These are phyloP conservation scores for Ciconia nigra DNA, from an alignment of 2,797 vertebrate species.

Conservation along the genomic window DNA sequence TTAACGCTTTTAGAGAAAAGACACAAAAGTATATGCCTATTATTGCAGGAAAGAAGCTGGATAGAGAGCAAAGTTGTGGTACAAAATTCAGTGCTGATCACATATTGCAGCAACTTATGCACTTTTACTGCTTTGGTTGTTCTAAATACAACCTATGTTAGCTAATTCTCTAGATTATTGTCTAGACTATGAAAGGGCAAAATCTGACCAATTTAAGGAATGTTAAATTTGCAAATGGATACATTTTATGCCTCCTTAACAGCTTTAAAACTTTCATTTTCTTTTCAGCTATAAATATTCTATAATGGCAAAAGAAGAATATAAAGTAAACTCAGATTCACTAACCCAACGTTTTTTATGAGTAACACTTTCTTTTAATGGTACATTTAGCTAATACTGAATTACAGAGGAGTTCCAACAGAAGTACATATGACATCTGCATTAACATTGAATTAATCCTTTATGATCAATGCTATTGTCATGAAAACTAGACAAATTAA, in stretches of 20 bases:
- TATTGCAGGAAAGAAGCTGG: neutral
- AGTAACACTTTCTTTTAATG: constrained; percentile 39
- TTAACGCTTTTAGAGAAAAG: neutral
- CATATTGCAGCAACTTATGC: neutral
- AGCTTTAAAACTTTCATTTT: constrained; percentile 11
- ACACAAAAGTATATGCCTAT: neutral
- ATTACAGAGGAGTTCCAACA: constrained; percentile 9
- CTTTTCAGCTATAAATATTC: constrained; percentile 26
- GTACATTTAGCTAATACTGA: constrained; percentile 29
- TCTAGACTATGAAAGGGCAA: neutral
- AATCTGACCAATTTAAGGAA: constrained; percentile 8
- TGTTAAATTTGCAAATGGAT: neutral
- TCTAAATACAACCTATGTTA: neutral
- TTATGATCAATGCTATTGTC: constrained; percentile 13
- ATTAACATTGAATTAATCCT: constrained; percentile 41
- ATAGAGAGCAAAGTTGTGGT: neutral
- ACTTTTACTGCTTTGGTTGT: neutral
- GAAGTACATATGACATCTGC: neutral
- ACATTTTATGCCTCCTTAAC: constrained; percentile 24
- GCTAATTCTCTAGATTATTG: neutral
- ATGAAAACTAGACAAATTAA: neutral
- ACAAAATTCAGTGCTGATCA: neutral
- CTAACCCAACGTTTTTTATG: neutral
- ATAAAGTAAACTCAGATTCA: constrained; percentile 1
- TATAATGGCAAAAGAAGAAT: constrained; percentile 12